Base-by-base conservation (phyloP, 2,797 vertebrate genomes). In the Kryptolebias ocellatus region DNA sequence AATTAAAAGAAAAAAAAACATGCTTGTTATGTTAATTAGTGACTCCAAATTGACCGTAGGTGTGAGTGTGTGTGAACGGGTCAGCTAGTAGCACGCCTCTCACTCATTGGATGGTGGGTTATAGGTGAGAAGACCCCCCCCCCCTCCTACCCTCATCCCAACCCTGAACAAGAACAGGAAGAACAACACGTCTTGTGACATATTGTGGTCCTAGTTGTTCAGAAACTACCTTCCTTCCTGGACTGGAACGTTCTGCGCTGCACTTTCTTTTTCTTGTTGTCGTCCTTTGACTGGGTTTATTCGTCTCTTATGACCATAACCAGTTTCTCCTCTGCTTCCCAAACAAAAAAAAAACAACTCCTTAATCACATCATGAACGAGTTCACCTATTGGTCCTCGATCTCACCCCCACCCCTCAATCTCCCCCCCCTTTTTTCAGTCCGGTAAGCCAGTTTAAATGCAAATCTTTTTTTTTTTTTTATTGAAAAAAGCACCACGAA, bases 371-470 rank as follows among this genome's bases (percentile, higher is more conserved):
- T 8, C 11, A 42, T 37, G 4, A n/a, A 4, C 66, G 4, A 4
- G 9, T 28, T 44, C 37, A 16, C 37, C 31, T 45, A 4, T 45
- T 53, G 16, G 49, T 34, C 42, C 27, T 37, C 1, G 14, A 62
- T 12, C 34, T 12, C n/a, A 51, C 8, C 12, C 8, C 15, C 64
- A 39, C 14, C 16, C 57, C 10, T 8, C 2, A 39, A 31, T 2
- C 20, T 24, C 20, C 20, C 9, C 39, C 69, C 6, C 8, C 0
- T 37, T 9, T 59, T 65, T 54, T 37, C 39, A 46, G 67, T 63
- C 42, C 59, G 24, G 20, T 18, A 17, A 50, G 47, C 57, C 74
- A 2, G 64, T 87, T 83, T 51, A 69, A 82, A 87, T 88, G 72
- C 68, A 83, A 87, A 85, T 52, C 7, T 20, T n/a, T 63, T 24